Evolutionary conservation across 2,888 invertebrate species (phyloP).

Genomic region (Tenthredo distinguenda): DNA sequence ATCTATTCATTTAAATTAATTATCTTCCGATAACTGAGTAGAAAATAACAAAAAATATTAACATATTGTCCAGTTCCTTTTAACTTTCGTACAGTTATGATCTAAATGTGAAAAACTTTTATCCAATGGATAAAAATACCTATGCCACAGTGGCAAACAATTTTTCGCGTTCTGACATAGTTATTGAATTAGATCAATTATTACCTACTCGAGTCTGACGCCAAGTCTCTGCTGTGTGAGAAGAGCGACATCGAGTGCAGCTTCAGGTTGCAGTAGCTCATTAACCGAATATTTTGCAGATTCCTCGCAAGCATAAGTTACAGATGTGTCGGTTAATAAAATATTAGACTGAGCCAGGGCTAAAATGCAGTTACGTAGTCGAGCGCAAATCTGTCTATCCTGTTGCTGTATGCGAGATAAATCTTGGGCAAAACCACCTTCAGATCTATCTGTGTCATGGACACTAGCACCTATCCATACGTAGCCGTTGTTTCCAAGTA

Average conservation of each 20-base stretch:
- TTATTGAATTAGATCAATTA: not conserved
- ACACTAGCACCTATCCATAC: constrained; percentile 93
- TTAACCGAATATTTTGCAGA: constrained; percentile 89
- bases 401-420: constrained; percentile 83
- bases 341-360: constrained; percentile 93
- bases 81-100: not conserved
- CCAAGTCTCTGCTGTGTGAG: constrained; percentile 87
- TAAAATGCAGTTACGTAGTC: constrained; percentile 93
- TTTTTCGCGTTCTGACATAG: not conserved
- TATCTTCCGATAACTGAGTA: not conserved
- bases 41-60: not conserved
- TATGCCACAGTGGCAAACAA: not conserved
- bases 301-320: constrained; percentile 94
- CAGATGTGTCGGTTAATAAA: constrained; percentile 95
- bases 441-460: constrained; percentile 83
- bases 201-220: constrained; percentile 42
- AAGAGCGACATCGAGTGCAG: constrained; percentile 90
- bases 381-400: constrained; percentile 92
- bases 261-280: constrained; percentile 91
- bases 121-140: not conserved
- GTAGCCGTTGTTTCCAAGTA: constrained; percentile 97
- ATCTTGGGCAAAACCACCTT: constrained; percentile 89
- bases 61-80: not conserved
- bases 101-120: not conserved
- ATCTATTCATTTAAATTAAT: not conserved